phyloP scores from a whole-genome alignment of 2,113 vertebrate species.

The Podocnemis expansa region DNA sequence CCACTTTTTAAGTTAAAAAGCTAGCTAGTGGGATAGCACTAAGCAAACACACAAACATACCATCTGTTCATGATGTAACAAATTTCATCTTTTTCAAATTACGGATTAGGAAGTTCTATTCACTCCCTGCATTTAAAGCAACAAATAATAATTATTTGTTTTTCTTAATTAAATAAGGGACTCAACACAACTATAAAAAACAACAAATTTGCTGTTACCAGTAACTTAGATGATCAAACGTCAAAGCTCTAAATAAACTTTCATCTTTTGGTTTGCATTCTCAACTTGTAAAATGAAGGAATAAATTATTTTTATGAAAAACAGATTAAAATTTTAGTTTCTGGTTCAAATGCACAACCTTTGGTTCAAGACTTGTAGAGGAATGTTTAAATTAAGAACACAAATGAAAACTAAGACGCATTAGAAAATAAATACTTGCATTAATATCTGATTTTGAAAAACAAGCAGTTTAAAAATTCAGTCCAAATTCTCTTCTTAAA shows the following conservation, averaged over 20 bases:
- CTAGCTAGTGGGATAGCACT: not conserved
- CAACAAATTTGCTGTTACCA: not conserved
- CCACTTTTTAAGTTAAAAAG: not conserved
- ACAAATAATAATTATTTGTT: not conserved
- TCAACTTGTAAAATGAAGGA: not conserved
- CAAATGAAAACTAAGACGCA: not conserved
- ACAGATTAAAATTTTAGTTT: not conserved
- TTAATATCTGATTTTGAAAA: not conserved
- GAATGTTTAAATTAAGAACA: not conserved
- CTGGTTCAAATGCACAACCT: not conserved
- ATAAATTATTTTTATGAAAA: not conserved
- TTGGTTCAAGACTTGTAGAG: not conserved
- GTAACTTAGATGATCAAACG: not conserved
- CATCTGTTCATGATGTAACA: not conserved
- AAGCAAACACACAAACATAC: not conserved
- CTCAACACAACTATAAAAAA: not conserved
- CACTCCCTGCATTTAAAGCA: not conserved
- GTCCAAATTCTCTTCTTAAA: not conserved
- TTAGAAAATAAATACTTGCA: not conserved
- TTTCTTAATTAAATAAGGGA: not conserved
- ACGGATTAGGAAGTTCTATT: not conserved
- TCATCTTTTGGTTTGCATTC: not conserved
- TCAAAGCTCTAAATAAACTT: not conserved
- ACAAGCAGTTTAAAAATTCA: not conserved
- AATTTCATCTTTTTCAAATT: not conserved